Percentiles rank a stretch among this genome's conserved stretches.
These are phyloP conservation scores for Vulpes vulpes DNA, from an alignment of 2,113 vertebrate genomes.

Conservation along the genomic window DNA sequence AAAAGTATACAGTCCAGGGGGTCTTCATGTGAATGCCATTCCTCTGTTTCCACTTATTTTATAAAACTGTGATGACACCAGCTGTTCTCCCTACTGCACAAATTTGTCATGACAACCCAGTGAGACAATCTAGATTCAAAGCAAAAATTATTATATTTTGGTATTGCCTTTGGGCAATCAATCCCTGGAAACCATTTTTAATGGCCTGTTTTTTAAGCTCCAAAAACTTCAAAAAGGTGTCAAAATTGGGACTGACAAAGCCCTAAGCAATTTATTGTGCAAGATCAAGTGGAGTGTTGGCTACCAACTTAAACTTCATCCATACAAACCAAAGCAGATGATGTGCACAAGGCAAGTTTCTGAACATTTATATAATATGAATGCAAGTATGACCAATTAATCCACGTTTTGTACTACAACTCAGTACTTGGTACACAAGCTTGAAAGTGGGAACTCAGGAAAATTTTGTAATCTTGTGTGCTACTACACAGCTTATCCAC, in stretches of 20 bases:
- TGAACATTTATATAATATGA: neutral
- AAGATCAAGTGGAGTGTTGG: neutral
- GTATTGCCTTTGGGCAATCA: neutral
- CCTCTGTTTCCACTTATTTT: conserved; percentile 35
- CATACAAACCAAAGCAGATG: neutral
- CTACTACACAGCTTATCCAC: neutral
- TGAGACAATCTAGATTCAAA: neutral
- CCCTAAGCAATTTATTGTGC: neutral
- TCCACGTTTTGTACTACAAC: neutral
- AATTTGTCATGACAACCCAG: neutral
- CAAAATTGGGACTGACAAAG: neutral
- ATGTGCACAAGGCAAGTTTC: neutral
- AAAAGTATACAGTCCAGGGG: neutral
- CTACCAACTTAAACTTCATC: neutral
- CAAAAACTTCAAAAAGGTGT: neutral
- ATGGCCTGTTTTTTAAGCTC: neutral
- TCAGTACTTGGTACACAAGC: neutral
- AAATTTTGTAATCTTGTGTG: neutral
- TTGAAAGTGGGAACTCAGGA: neutral
- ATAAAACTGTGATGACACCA: neutral
- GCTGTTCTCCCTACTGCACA: neutral
- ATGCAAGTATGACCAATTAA: neutral
- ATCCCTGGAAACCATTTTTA: conserved; percentile 57
- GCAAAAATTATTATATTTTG: neutral
- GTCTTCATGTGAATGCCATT: neutral